Conservation (phyloP, 2,888 invertebrate species). For the Amphipyra berbera region DNA sequence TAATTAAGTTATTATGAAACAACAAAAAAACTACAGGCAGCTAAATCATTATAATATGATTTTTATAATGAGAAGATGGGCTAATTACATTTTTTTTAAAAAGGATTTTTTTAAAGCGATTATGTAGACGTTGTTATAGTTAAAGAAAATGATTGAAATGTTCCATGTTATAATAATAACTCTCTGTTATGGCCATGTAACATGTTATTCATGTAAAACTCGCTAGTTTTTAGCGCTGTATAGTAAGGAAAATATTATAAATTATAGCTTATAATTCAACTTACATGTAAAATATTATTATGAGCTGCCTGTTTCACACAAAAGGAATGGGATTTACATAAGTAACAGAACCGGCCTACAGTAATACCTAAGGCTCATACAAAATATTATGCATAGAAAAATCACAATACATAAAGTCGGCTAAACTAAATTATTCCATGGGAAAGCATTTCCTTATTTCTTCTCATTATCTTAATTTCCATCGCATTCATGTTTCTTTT, state of each 20-base stretch:
- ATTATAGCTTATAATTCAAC: neutral
- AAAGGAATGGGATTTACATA: neutral
- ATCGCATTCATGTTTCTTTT: conserved; percentile 22
- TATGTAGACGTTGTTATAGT: neutral
- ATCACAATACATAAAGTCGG: conserved; percentile 6
- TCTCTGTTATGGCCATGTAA: neutral
- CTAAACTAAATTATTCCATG: conserved; percentile 13
- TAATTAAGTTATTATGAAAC: neutral
- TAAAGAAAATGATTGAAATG: neutral
- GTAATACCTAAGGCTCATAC: neutral
- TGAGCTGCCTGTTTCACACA: neutral
- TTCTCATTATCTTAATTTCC: conserved; percentile 44
- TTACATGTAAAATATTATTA: neutral
- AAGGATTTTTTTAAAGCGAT: neutral
- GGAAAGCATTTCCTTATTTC: conserved; percentile 36
- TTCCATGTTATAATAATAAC: conserved; percentile 1
- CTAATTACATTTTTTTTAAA: too few species aligned
- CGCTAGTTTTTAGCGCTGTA: too few species aligned
- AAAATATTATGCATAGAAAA: conserved; percentile 1
- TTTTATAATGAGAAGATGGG: too few species aligned
- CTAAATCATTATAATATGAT: too few species aligned
- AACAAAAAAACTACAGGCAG: too few species aligned
- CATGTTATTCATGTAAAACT: neutral
- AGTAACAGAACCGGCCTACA: neutral
- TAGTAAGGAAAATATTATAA: neutral